Base-by-base conservation (phyloP, 2,888 invertebrate genomes). In the Drosophila nr. perissopoda region DNA sequence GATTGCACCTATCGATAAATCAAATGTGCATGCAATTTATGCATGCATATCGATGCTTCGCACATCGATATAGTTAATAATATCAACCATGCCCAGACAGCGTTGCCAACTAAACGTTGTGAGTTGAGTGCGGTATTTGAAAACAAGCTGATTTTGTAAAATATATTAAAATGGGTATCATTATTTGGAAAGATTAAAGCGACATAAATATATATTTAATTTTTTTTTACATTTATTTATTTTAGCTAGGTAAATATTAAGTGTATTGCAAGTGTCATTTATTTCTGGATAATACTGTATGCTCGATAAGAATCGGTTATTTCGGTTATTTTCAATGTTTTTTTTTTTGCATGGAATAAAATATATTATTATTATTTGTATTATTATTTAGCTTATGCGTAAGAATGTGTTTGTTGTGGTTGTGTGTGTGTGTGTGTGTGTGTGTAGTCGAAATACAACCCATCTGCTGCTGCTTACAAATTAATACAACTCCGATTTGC, bases 231-330 rank as follows among this genome's bases (percentile, higher is more conserved):
- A 72, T 74, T 73, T 72, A 84, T 82, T 73, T 63, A 69, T 75
- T 83, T 87, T 67, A 69, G 69, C 69, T 89, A 75, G 57, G 53
- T 59, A 84, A 75, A 73, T 87, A 78, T 72, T 78, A 64, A 82
- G 71, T 73, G 62, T 74, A 38, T 72, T 78, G 64, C 69, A 81
- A 62, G 60, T 78, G 79, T 82, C 73, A 72, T 73, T 83, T 87
- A 84, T 73, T 78, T 72, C 76, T 83, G 67, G 67, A 79, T 84
- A 84, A 84, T 84, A 84, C 83, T 84, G 83, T 87, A 73, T 84
- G 78, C 65, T 79, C 72, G 69, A 69, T 76, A 76, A 73, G 59
- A 69, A 65, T 83, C 64, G 85, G 71, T 63, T 78, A 81, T 74
- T 82, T n/a, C 38, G 56, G 56, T 56, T 38, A 56, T 38, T 56